Conservation (phyloP, 2,797 vertebrate genomes). For the Eulemur coronatus region DNA sequence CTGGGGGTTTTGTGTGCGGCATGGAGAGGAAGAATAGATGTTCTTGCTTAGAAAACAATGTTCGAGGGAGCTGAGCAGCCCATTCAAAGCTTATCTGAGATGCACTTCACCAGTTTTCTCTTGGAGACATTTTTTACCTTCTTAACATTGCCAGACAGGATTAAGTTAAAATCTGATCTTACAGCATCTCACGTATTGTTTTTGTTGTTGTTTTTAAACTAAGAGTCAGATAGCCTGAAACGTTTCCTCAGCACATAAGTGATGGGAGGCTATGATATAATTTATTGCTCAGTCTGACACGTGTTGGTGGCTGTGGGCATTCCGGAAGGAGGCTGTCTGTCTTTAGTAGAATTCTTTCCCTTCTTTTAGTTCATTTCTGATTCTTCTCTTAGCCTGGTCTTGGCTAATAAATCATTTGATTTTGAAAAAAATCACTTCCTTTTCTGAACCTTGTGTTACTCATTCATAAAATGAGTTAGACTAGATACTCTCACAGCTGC, state of each 20-base stretch:
- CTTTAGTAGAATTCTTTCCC: neutral
- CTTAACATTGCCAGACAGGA: neutral
- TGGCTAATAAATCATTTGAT: neutral
- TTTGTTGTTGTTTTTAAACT: conserved; percentile 5
- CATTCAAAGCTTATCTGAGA: neutral
- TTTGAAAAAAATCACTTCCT: neutral
- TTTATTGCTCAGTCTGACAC: neutral
- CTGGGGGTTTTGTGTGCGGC: neutral
- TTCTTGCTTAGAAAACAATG: neutral
- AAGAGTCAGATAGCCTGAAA: neutral
- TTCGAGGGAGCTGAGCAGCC: neutral
- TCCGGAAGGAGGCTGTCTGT: neutral
- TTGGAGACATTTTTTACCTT: neutral
- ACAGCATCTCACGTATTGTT: neutral
- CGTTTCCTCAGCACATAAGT: neutral
- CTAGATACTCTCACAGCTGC: neutral
- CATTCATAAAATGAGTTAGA: neutral
- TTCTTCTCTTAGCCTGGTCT: neutral
- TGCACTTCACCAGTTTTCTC: neutral
- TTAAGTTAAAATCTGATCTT: conserved; percentile 17
- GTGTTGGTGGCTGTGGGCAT: neutral
- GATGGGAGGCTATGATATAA: neutral
- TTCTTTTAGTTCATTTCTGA: neutral
- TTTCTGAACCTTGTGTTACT: neutral
- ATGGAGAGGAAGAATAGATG: neutral